Evolutionary conservation across 2,113 vertebrate genomes (phyloP).

Genomic region (Chrysemys picta): DNA sequence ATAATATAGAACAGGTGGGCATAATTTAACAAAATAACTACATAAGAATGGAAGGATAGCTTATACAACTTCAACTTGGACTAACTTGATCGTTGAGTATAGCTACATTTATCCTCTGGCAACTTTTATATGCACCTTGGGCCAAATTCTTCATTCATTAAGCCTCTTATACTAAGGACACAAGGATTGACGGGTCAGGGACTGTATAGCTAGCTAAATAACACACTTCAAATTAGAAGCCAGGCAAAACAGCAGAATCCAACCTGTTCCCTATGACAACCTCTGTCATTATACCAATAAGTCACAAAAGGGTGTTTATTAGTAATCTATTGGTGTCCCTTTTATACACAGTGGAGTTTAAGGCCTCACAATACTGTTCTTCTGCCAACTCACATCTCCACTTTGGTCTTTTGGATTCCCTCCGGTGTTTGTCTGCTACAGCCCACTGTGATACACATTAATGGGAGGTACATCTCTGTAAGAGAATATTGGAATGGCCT

Average conservation of each 20-base stretch:
- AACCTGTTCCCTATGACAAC: neutral
- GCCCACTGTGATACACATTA: neutral
- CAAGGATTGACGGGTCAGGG: rapidly evolving
- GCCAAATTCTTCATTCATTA: neutral
- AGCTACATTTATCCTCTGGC: neutral
- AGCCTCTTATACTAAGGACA: neutral
- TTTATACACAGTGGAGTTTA: neutral
- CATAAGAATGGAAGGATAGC: neutral
- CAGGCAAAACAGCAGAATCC: neutral
- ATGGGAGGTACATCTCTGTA: neutral
- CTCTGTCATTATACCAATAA: neutral
- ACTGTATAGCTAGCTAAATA: neutral
- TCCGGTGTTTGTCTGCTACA: neutral
- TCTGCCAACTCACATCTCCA: neutral
- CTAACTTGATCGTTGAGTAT: neutral
- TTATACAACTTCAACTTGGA: neutral
- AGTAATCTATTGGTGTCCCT: neutral
- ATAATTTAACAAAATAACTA: neutral
- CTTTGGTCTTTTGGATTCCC: neutral
- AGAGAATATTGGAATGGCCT: too few relatives aligned
- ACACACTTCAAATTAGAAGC: neutral
- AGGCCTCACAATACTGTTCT: neutral
- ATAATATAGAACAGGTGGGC: neutral
- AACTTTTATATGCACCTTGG: neutral
- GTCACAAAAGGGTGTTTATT: neutral